Evolutionary conservation across 2,888 invertebrate species (phyloP), one percentile per base, ranked within the genome.

Genomic region (Sepioteuthis lessoniana): DNA sequence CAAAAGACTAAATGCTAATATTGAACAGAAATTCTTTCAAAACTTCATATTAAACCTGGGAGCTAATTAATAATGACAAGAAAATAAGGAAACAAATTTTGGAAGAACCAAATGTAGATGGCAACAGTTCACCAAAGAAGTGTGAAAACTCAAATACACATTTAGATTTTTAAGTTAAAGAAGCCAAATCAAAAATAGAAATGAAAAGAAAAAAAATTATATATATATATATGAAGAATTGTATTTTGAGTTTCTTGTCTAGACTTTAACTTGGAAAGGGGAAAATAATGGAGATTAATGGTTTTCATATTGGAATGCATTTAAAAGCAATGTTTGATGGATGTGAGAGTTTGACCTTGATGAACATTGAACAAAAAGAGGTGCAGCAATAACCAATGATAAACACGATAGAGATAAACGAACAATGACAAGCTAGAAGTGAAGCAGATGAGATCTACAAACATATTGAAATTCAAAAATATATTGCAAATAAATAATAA

Each of bases 291-390:
- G n/a, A 35, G 76, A 76, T 76, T 76, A 76, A 76, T 76, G 76
- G n/a, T 76, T 76, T 76, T 35, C 16, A 76, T 76, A 76, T 76
- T 76, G 76, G 76, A 76, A 76, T 76, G 76, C 76, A 76, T 76
- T 76, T 76, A 76, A 76, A 76, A 76, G n/a, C 13, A 35, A 35
- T n/a, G n/a, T n/a, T 16, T 76, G 76, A 76, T 76, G 76, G 76
- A 76, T 76, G 76, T 76, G 76, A n/a, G 76, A n/a, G 76, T n/a
- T n/a, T 76, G 76, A 76, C 76, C 76, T 76, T 76, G n/a, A 76
- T 76, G n/a, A 76, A 76, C n/a, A 4, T 76, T 35, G 76, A 35
- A 35, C n/a, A n/a, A 76, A n/a, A 76, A 76, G n/a, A 76, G 16
- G n/a, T 8, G n/a, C 76, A 10, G 76, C 35, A 76, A 76, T 76